Evolutionary conservation across 1,140 invertebrate genomes (phyloP).

Genomic region (Pectinophora gossypiella): DNA sequence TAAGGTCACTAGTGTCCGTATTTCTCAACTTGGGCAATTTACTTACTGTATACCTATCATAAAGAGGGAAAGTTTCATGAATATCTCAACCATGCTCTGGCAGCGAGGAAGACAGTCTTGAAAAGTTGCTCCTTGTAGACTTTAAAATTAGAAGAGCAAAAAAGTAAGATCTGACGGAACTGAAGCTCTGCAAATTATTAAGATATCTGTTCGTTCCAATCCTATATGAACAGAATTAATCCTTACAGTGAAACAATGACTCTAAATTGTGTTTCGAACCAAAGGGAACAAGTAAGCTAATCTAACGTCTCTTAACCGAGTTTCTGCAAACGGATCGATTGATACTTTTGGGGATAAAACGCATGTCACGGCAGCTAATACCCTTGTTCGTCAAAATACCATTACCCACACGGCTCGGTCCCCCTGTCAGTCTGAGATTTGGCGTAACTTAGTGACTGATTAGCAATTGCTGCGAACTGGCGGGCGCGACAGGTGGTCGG

Average conservation of each 20-base stretch:
- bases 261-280: too few species aligned
- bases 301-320: too few species aligned
- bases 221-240: too few species aligned
- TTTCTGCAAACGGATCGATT: too few species aligned
- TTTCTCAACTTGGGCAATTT: constrained; percentile 1
- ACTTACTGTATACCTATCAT: too few species aligned
- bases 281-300: too few species aligned
- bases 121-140: too few species aligned
- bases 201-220: too few species aligned
- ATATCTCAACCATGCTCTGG: neutral
- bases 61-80: neutral
- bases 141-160: too few species aligned
- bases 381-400: constrained; percentile 60
- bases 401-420: constrained; percentile 45
- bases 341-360: constrained; percentile 27
- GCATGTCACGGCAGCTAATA: constrained; percentile 39
- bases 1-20: neutral
- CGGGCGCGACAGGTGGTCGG: constrained; percentile 48
- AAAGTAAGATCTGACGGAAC: too few species aligned
- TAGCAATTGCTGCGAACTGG: constrained; percentile 55
- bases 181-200: too few species aligned
- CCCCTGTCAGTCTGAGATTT: constrained; percentile 64
- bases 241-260: too few species aligned
- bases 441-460: constrained; percentile 70
- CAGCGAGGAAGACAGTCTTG: neutral